Evolutionary conservation across 2,113 vertebrate genomes (phyloP), one percentile per base, ranked within the genome.

Genomic region (Colaptes auratus): DNA sequence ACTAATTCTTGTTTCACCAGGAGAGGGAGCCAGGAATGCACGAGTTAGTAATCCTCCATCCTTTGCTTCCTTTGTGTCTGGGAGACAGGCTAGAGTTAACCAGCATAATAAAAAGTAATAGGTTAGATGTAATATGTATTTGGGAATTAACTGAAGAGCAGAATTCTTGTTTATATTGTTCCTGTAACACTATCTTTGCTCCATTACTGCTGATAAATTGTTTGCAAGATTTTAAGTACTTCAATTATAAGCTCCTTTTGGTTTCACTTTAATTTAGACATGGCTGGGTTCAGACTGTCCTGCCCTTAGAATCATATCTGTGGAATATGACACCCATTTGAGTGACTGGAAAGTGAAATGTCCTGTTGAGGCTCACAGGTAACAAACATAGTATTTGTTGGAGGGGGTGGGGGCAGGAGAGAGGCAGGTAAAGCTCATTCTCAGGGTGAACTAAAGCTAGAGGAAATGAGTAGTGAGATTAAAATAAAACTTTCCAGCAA

Each of bases 281-380:
- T 99, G 99, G 99, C 96, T 99, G 90, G 99, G 99, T 60, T 98
- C 97, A 82, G 99, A 99, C 92, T 99, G 98, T 77, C 99, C 99
- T 50, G 97, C 98, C 85, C 97, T 99, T 81, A 98, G 99, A 79
- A 98, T 99, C 46, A 97, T 99, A 73, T 99, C 99, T 33, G 99
- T 99, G 96, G 99, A 99, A 86, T 99, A 99, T 61, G 99, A 99
- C 91, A 99, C 98, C 76, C 98, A 98, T 90, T 98, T 99, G 53
- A 99, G 99, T 80, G 99, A 99, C 97, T 99, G 99, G 99, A 98
- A 98, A 94, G 97, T 98, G 24, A 98, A 98, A 82, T 99, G 99
- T 95, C 99, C 99, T 5, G 98, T 96, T 91, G 99, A 99, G 94
- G 98, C 98, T 97, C 98, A 99, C 94, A 99, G 99, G 99, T 99